Conservation (phyloP, 2,113 vertebrate species). For the Megaceryle torquata region DNA sequence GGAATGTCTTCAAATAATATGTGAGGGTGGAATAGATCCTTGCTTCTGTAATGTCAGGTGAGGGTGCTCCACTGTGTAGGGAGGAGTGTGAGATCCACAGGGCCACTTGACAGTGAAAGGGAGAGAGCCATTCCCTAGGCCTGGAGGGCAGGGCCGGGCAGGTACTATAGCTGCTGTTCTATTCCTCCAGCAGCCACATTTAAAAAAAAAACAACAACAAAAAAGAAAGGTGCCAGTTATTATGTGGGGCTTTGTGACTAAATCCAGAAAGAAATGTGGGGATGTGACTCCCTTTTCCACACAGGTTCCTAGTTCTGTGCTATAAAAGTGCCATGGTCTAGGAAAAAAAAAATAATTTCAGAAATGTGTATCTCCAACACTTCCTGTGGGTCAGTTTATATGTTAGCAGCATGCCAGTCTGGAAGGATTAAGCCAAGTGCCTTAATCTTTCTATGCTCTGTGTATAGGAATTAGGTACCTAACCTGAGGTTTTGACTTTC, state of each 20-base stretch:
- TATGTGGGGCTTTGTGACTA: background rate
- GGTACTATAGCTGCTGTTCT: background rate
- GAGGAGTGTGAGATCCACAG: background rate
- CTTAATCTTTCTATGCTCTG: background rate
- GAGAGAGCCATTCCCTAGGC: background rate
- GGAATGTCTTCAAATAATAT: background rate
- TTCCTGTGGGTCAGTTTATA: background rate
- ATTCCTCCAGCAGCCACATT: background rate
- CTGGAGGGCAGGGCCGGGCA: background rate
- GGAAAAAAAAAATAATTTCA: background rate
- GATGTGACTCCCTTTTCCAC: background rate
- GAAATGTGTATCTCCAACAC: background rate
- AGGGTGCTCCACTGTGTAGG: background rate
- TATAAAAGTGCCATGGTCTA: background rate
- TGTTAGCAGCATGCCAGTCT: background rate
- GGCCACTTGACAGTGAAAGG: background rate
- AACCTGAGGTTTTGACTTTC: background rate
- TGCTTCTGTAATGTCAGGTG: background rate
- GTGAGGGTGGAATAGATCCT: background rate
- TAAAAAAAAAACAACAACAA: background rate
- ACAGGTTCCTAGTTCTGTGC: background rate
- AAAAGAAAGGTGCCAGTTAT: background rate
- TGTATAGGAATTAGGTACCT: background rate
- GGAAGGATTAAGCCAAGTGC: background rate
- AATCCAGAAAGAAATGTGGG: background rate